Conservation (phyloP, 2,113 vertebrate genomes). For the Spilogale gracilis region DNA sequence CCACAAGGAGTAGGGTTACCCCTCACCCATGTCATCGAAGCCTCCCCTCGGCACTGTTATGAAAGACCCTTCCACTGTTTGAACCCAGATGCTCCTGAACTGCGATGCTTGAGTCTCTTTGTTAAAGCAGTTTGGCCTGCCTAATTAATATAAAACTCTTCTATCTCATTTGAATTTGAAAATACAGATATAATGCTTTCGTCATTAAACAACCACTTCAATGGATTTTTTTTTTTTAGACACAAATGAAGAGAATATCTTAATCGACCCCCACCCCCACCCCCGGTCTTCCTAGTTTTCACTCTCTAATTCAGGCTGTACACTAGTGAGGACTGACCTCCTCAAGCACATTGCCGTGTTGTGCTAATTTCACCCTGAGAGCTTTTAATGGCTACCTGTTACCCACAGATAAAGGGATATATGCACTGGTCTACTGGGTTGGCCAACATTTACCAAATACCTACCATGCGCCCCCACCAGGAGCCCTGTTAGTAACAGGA, state of each 20-base stretch:
- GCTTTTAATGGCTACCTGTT: not conserved
- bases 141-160: not conserved
- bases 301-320: not conserved
- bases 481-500: not conserved
- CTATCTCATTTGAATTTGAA: not conserved
- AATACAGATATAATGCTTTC: not conserved
- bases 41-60: not conserved
- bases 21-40: not conserved
- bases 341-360: not conserved
- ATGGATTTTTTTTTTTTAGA: not conserved
- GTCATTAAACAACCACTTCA: slow-evolving; percentile 45
- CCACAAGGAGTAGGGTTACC: not conserved
- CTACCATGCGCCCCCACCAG: not conserved
- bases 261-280: not conserved
- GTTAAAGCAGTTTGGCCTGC: not conserved
- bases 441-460: not conserved
- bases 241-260: not conserved
- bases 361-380: not conserved
- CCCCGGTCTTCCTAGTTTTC: not conserved
- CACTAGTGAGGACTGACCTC: not conserved
- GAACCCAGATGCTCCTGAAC: not conserved
- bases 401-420: not conserved
- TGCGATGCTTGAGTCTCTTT: not conserved
- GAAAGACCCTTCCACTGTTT: not conserved
- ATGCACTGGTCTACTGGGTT: not conserved